Evolutionary conservation across 2,113 vertebrate species (phyloP).

Genomic region (Acrocephalus arundinaceus): DNA sequence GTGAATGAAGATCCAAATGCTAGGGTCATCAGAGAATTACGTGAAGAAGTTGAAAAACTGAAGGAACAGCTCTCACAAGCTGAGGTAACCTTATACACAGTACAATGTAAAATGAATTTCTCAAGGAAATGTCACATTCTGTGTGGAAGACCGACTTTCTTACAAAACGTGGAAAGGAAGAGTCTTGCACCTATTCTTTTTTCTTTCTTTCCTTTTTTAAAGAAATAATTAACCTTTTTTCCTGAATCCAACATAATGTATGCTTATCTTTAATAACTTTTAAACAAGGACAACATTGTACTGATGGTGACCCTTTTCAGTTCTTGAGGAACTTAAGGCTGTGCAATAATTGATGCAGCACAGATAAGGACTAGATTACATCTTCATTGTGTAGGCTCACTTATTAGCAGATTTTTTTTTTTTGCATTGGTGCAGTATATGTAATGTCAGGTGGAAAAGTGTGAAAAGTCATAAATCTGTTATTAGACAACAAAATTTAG

Average conservation of each 20-base stretch:
- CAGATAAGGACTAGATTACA: background rate
- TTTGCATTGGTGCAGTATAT: background rate
- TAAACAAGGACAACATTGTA: background rate
- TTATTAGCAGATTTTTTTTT: background rate
- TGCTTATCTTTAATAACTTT: background rate
- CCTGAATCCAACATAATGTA: background rate
- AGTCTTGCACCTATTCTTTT: background rate
- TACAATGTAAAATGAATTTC: background rate
- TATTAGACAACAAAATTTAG: background rate
- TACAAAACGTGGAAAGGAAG: background rate
- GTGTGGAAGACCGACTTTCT: background rate
- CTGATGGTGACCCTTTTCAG: background rate
- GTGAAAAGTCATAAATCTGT: background rate
- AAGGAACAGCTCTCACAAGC: constrained; percentile 93
- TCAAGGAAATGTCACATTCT: background rate
- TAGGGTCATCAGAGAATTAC: constrained; percentile 92
- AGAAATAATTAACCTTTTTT: background rate
- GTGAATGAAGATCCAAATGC: constrained; percentile 98
- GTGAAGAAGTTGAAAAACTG: constrained; percentile 96
- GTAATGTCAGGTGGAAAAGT: background rate
- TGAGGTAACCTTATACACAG: constrained; percentile 76
- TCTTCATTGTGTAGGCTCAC: background rate
- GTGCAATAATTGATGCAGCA: background rate
- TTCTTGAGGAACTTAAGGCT: background rate
- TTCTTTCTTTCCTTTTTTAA: background rate